Conservation (phyloP, 2,113 vertebrate species). For the Chascanopsetta lugubris region DNA sequence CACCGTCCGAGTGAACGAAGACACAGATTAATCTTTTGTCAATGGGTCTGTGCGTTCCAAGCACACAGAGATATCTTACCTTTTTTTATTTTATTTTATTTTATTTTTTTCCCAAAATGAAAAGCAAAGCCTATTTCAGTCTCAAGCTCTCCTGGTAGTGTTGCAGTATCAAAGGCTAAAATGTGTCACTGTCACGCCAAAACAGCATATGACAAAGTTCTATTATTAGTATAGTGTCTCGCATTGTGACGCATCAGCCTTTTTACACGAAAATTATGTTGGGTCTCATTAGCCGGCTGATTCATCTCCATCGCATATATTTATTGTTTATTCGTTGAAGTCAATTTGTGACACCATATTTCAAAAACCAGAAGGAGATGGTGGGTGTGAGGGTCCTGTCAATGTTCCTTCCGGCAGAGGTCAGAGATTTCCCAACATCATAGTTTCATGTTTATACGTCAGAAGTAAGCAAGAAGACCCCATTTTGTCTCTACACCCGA, state of each 20-base stretch:
- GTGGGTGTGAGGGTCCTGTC: constrained; percentile 1
- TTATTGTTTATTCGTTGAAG: constrained; percentile 38
- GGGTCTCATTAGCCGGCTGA: constrained; percentile 45
- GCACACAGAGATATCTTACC: background rate
- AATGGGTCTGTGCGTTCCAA: background rate
- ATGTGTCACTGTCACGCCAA: constrained; percentile 46
- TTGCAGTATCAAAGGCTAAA: constrained; percentile 60
- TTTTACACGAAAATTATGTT: constrained; percentile 22
- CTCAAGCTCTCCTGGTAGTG: constrained; percentile 22
- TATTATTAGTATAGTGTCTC: constrained; percentile 51
- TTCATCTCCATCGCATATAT: constrained; percentile 40
- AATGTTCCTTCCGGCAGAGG: constrained; percentile 31
- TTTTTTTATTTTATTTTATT: too few relatives aligned
- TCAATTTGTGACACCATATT: constrained; percentile 37
- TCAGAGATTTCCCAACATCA: constrained; percentile 37
- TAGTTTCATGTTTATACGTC: constrained; percentile 38
- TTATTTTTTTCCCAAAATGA: constrained; percentile 15
- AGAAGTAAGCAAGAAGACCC: constrained; percentile 36
- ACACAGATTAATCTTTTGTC: constrained; percentile 28
- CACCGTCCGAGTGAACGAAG: constrained; percentile 28
- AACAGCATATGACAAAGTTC: constrained; percentile 52
- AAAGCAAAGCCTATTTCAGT: constrained; percentile 27
- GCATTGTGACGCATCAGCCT: constrained; percentile 34
- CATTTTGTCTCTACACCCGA: constrained; percentile 29
- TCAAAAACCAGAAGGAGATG: background rate